Evolutionary conservation across 1,140 invertebrate species (phyloP).

Genomic region (Atta colombica): DNA sequence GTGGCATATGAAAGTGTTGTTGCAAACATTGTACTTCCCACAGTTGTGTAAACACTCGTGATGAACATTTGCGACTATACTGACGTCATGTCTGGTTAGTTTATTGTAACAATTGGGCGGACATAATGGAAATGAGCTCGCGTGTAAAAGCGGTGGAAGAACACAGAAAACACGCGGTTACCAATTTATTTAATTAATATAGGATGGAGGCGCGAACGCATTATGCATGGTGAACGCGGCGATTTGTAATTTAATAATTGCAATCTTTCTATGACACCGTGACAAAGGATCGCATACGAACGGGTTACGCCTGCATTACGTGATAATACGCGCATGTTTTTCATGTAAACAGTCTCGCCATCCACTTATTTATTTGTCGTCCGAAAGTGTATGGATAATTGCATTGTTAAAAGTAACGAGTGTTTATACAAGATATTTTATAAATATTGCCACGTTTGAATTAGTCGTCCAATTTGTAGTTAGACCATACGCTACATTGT

Average conservation of each 20-base stretch:
- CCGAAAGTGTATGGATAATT: conserved; percentile 42
- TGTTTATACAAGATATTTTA: conserved; percentile 22
- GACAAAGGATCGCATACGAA: conserved; percentile 20
- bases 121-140: conserved; percentile 43
- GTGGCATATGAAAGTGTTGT: conserved; percentile 39
- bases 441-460: conserved; percentile 16
- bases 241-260: conserved; percentile 62
- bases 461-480: conserved; percentile 19
- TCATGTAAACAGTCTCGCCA: conserved; percentile 36
- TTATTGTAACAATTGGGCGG: conserved; percentile 58
- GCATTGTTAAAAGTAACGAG: conserved; percentile 55
- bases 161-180: conserved; percentile 40
- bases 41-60: conserved; percentile 63
- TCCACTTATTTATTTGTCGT: conserved; percentile 48
- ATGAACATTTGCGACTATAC: conserved; percentile 46
- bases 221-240: conserved; percentile 50
- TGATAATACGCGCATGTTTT: conserved; percentile 40
- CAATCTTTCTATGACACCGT: conserved; percentile 41
- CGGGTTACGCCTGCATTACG: conserved; percentile 36
- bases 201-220: conserved; percentile 16
- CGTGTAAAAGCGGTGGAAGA: conserved; percentile 44
- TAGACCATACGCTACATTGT: conserved; percentile 1
- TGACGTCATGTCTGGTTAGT: conserved; percentile 38
- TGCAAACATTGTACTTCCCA: conserved; percentile 8
- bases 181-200: conserved; percentile 62